These are phyloP conservation scores for Chloropsis cyanopogon DNA, from an alignment of 2,113 vertebrate genomes.

Conservation along the genomic window DNA sequence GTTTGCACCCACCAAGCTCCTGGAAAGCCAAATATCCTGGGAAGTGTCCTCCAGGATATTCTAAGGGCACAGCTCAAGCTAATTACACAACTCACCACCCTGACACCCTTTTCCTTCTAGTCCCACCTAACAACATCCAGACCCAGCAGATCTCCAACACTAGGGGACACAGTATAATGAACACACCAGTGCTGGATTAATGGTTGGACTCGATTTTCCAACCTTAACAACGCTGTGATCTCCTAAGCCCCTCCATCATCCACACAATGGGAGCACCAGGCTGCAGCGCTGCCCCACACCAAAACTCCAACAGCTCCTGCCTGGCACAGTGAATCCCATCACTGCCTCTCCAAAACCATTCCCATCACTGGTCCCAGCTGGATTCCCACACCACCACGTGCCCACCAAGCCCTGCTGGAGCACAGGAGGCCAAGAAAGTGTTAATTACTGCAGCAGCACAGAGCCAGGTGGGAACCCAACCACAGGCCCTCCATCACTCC, in stretches of 20 bases:
- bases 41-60: not conserved
- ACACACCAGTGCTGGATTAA: not conserved
- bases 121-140: not conserved
- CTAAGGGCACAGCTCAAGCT: not conserved
- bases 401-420: not conserved
- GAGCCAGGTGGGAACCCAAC: slow-evolving; percentile 38
- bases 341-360: not conserved
- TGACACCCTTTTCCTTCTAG: not conserved
- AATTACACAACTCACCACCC: not conserved
- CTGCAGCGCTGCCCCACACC: not conserved
- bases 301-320: not conserved
- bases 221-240: not conserved
- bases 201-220: not conserved
- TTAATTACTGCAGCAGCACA: slow-evolving; percentile 12
- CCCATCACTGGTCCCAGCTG: accelerated
- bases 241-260: not conserved
- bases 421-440: not conserved
- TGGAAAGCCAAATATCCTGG: accelerated
- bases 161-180: not conserved
- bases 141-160: not conserved
- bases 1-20: not conserved
- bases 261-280: accelerated
- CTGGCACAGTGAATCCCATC: not conserved
- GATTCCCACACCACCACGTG: accelerated
- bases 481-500: not conserved